Evolutionary conservation across 2,113 vertebrate genomes (phyloP).

Genomic region (Eretmodus cyanostictus): DNA sequence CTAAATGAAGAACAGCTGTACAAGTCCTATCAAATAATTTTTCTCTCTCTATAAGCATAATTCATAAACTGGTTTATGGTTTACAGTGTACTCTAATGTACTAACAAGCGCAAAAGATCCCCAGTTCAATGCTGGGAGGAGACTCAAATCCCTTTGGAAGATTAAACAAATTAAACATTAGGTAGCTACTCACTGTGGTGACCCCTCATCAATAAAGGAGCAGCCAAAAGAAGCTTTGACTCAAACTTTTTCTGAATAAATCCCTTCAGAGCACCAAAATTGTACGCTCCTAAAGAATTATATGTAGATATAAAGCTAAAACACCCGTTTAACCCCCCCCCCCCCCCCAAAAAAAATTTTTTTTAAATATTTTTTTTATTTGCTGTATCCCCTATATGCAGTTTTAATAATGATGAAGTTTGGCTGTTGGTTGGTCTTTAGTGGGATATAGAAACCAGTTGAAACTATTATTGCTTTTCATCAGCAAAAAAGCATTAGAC

Average conservation of each 20-base stretch:
- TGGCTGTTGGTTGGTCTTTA: neutral
- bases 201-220: neutral
- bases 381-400: neutral
- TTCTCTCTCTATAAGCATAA: neutral
- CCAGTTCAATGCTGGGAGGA: neutral
- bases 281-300: neutral
- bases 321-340: neutral
- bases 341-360: neutral
- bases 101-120: neutral
- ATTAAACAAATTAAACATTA: neutral
- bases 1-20: neutral
- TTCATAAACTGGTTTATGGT: neutral
- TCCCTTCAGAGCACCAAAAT: neutral
- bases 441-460: neutral
- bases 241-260: neutral
- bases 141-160: neutral
- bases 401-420: neutral
- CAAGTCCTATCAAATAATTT: neutral
- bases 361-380: neutral
- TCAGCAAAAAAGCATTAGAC: neutral
- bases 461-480: neutral
- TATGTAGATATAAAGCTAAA: neutral
- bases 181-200: neutral
- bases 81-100: neutral
- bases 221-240: neutral